A percentile compares a stretch with the other conserved stretches of the same genome.
Conservation (phyloP, 2,113 vertebrate genomes). For the Microtus ochrogaster region DNA sequence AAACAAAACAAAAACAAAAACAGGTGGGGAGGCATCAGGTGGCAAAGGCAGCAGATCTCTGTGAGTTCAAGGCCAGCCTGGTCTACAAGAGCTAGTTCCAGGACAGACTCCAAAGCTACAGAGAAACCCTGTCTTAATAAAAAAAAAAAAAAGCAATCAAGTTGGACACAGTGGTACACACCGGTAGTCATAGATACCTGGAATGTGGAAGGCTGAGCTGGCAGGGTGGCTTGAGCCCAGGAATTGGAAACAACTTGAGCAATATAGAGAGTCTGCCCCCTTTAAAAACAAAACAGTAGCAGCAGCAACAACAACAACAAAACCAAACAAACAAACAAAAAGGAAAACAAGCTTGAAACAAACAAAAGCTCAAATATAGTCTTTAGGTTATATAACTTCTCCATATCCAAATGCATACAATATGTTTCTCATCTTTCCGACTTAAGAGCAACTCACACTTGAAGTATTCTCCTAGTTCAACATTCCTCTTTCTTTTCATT, state of each 20-base stretch:
- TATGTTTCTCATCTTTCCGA: background rate
- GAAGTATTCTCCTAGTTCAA: constrained; percentile 25
- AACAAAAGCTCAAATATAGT: background rate
- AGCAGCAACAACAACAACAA: background rate
- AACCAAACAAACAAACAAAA: background rate
- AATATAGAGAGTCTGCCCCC: background rate
- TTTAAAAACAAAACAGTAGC: background rate
- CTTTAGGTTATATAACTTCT: background rate
- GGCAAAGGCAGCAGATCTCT: too few relatives aligned
- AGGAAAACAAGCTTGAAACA: background rate
- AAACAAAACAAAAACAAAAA: too few relatives aligned
- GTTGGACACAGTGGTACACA: background rate
- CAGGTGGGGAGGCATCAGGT: too few relatives aligned
- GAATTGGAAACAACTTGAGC: background rate
- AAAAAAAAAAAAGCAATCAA: background rate
- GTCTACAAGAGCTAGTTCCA: too few relatives aligned
- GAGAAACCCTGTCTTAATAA: too few relatives aligned
- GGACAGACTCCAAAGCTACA: too few relatives aligned
- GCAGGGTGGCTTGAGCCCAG: background rate
- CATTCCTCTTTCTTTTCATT: background rate
- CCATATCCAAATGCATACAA: background rate
- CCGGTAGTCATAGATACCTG: too few relatives aligned
- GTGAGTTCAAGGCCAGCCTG: too few relatives aligned
- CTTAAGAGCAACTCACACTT: background rate
- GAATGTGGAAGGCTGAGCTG: background rate